Conservation (phyloP, 37 sponge, comb jelly and placozoan species). For the Chondrilla cf. caribensis region DNA sequence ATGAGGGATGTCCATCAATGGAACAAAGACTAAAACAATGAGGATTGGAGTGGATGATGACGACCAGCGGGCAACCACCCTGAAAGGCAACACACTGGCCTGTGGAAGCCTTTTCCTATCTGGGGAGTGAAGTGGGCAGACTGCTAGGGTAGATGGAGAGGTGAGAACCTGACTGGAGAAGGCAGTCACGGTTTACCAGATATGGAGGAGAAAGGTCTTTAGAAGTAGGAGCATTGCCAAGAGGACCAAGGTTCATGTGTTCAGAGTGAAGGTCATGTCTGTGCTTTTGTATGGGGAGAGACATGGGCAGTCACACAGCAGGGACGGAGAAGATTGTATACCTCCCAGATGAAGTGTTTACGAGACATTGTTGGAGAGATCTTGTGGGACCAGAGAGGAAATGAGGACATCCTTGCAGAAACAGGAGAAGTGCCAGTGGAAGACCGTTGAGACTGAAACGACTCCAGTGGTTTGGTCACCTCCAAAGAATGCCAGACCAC, state of each 20-base stretch:
- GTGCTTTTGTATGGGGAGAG: conserved; percentile 7
- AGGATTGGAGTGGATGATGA: too few relatives aligned
- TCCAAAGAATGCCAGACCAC: not conserved
- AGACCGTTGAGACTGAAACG: not conserved
- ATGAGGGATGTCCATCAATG: too few relatives aligned
- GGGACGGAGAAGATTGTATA: not conserved
- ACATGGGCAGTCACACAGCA: conserved; percentile 10
- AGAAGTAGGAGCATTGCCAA: not conserved
- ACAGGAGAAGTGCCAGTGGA: not conserved
- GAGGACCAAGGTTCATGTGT: conserved; percentile 5
- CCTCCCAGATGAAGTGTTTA: not conserved
- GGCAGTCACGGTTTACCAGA: not conserved
- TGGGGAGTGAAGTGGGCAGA: too few relatives aligned
- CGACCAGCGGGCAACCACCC: too few relatives aligned
- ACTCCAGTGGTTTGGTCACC: conserved; percentile 20
- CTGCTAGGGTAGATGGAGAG: conserved; percentile 5
- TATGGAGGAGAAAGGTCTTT: not conserved
- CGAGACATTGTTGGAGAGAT: conserved; percentile 7
- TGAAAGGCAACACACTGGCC: too few relatives aligned
- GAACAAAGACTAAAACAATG: too few relatives aligned
- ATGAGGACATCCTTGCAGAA: conserved; percentile 7
- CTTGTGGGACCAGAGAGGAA: not conserved
- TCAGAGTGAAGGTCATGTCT: not conserved
- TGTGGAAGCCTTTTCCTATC: too few relatives aligned
- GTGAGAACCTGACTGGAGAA: not conserved